These are phyloP conservation scores for Pseudoips prasinana DNA, from an alignment of 2,888 invertebrate genomes.

Conservation along the genomic window DNA sequence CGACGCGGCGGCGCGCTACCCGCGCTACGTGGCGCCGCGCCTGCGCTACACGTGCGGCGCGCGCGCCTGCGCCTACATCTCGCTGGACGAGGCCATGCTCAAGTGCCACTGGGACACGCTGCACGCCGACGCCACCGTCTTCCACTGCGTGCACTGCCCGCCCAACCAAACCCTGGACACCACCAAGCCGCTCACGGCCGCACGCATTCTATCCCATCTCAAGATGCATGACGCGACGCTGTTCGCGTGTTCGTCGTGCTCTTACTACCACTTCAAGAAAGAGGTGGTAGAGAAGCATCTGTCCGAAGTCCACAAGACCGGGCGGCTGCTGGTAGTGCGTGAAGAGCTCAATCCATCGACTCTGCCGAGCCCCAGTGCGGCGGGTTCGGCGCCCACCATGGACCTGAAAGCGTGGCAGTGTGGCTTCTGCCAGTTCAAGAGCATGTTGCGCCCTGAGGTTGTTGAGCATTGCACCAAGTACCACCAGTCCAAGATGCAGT, in stretches of 20 bases:
- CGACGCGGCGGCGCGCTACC: conserved; percentile 52
- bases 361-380: conserved; percentile 4
- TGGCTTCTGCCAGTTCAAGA: conserved; percentile 84
- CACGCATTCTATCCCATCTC: conserved; percentile 87
- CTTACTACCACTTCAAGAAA: conserved; percentile 84
- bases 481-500: conserved; percentile 86
- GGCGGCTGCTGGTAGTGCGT: conserved; percentile 62
- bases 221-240: conserved; percentile 88
- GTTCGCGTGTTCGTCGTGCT: conserved; percentile 87
- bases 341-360: conserved; percentile 34
- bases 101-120: conserved; percentile 87
- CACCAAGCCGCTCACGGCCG: conserved; percentile 70
- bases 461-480: conserved; percentile 78
- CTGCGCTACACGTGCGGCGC: conserved; percentile 88
- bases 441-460: conserved; percentile 82
- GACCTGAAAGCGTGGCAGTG: conserved; percentile 87
- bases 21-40: conserved; percentile 76
- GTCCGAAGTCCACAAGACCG: conserved; percentile 81
- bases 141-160: conserved; percentile 88
- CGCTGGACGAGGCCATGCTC: conserved; percentile 87
- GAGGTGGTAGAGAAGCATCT: conserved; percentile 86
- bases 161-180: conserved; percentile 75
- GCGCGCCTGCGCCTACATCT: conserved; percentile 85
- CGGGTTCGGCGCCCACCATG: conserved; percentile 60
- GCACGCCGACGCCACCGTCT: conserved; percentile 83